Evolutionary conservation across 92 coral and sea anemone genomes (phyloP), one percentile per base, ranked within the genome.

Genomic region (Scolanthus callimorphus): DNA sequence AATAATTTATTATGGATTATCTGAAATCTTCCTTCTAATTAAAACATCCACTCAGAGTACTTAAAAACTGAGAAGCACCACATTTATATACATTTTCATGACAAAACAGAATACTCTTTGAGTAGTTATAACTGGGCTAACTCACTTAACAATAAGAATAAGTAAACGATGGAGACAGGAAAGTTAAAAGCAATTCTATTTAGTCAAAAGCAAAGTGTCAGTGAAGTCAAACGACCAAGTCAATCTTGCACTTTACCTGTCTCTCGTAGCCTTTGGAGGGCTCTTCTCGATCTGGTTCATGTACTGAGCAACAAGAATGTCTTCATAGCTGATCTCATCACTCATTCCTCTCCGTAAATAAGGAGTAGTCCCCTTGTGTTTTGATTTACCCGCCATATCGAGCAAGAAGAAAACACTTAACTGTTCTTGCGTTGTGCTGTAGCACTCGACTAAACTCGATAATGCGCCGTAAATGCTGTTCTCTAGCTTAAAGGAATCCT

Each of bases 311-410:
- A 86, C 68, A 43, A 90, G 31, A 29, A 86, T 60, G 48, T 90
- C 95, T 65, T 86, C 97, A 37, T 90, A 76, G 39, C 88, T 86
- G 11, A 86, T 86, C 24, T 65, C 62, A 15, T 60, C 82, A 27
- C 97, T 90, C 81, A 78, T 73, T 64, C 90, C 95, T 31, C 90
- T 73, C 59, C 78, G 87, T 26, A 90, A 58, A 55, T 88, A 76
- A 15, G 84, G 71, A 50, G 85, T 57, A 17, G 95, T 80, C 17
- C 23, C 23, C 52, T 71, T 71, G 28, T 51, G 63, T 57, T 73
- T 64, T 11, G 78, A 73, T 47, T 77, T 67, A 26, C 78, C 58
- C 62, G 89, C 66, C 95, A 86, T 86, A 48, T 65, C 60, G n/a
- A n/a, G n/a, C n/a, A n/a, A n/a, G n/a, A n/a, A n/a, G n/a, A n/a